Conservation (phyloP, 2,797 vertebrate species). For the Spheniscus humboldti region DNA sequence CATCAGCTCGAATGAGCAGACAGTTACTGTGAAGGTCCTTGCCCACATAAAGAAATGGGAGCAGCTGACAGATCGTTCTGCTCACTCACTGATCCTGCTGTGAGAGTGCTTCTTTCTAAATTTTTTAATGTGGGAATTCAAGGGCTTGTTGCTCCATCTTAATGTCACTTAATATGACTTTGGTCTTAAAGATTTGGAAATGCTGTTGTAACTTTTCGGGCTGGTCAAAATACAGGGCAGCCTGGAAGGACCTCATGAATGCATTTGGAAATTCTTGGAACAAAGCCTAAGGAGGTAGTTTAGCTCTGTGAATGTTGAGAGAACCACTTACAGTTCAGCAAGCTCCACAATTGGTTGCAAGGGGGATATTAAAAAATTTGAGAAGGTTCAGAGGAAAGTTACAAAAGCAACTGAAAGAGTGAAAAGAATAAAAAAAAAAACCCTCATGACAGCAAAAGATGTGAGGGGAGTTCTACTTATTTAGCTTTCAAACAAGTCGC, state of each 20-base stretch:
- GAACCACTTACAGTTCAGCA: neutral
- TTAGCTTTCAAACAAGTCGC: neutral
- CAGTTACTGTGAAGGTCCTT: neutral
- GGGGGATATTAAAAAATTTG: neutral
- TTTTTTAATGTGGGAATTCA: neutral
- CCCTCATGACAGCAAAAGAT: neutral
- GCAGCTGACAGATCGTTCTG: neutral
- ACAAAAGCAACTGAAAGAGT: neutral
- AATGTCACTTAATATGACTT: neutral
- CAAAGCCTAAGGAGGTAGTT: neutral
- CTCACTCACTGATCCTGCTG: neutral
- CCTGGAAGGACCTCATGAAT: neutral
- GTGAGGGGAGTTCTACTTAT: neutral
- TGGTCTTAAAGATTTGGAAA: conserved; percentile 3
- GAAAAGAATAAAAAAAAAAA: neutral
- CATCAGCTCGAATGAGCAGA: neutral
- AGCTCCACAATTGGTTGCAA: neutral
- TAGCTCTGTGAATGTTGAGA: neutral
- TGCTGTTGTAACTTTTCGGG: neutral
- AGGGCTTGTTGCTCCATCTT: conserved; percentile 1
- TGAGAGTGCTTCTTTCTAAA: neutral
- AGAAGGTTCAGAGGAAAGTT: neutral
- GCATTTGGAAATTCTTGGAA: neutral
- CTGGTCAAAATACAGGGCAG: neutral
- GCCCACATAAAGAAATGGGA: neutral